A percentile compares a stretch with the other conserved stretches of the same genome.
These are phyloP conservation scores for Excalfactoria chinensis DNA, from an alignment of 2,113 vertebrate genomes.

Conservation along the genomic window DNA sequence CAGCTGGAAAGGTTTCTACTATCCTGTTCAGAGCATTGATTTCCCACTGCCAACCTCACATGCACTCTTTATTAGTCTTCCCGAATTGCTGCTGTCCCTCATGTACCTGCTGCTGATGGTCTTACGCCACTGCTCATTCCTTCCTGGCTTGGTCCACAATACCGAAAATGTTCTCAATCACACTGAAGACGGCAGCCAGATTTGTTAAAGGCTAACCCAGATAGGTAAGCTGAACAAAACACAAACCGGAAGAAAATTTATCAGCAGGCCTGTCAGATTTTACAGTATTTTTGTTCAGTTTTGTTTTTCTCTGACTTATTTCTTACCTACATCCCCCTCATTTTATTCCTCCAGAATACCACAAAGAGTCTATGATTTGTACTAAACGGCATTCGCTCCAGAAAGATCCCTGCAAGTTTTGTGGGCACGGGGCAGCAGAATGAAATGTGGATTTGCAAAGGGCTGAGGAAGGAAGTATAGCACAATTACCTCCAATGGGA, in stretches of 20 bases:
- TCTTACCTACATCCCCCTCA: not conserved
- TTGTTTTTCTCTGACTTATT: not conserved
- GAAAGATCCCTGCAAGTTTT: not conserved
- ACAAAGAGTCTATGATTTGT: not conserved
- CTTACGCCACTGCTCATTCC: slow-evolving; percentile 39
- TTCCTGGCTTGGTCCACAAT: not conserved
- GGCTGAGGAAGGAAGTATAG: not conserved
- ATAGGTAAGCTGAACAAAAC: not conserved
- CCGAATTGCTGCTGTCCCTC: slow-evolving; percentile 12
- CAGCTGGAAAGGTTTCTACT: not conserved
- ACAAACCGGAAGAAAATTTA: not conserved
- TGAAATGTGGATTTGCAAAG: not conserved
- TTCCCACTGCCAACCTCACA: not conserved
- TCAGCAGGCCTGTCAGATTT: not conserved
- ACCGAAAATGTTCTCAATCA: slow-evolving; percentile 38
- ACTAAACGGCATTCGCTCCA: not conserved
- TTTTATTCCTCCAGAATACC: not conserved
- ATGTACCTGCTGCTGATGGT: slow-evolving; percentile 38
- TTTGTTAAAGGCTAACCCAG: slow-evolving; percentile 3
- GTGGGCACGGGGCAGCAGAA: fast-evolving
- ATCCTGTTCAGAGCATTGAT: not conserved
- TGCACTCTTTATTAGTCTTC: not conserved
- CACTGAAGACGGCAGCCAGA: not conserved
- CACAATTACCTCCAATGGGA: not conserved
- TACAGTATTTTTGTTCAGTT: not conserved